Percentiles rank a stretch among this genome's conserved stretches.
Evolutionary conservation across 2,113 vertebrate genomes (phyloP).

Genomic region (Setophaga coronata): DNA sequence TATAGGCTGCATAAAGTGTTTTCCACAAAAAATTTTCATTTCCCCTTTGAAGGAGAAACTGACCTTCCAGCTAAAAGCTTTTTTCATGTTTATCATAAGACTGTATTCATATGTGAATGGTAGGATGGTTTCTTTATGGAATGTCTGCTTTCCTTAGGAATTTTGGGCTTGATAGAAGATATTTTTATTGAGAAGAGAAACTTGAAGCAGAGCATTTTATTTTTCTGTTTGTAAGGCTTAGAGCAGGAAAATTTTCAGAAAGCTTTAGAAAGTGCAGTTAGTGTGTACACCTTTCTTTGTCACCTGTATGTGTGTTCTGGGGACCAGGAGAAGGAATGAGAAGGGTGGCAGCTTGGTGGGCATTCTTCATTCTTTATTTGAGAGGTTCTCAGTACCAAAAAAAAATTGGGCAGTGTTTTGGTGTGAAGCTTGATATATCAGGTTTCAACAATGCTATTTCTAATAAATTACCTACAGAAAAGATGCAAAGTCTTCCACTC

Average conservation of each 20-base stretch:
- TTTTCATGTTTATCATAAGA: not conserved
- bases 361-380: not conserved
- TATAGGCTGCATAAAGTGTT: not conserved
- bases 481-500: not conserved
- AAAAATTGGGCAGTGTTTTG: not conserved
- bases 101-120: not conserved
- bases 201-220: not conserved
- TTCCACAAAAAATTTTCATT: not conserved
- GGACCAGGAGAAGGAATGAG: not conserved
- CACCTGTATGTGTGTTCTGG: not conserved
- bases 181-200: not conserved
- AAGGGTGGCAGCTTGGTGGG: not conserved
- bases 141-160: not conserved
- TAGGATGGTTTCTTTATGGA: not conserved
- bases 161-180: not conserved
- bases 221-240: not conserved
- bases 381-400: not conserved
- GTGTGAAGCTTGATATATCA: not conserved
- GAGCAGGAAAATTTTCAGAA: not conserved
- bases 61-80: not conserved
- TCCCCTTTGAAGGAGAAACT: not conserved
- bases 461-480: not conserved
- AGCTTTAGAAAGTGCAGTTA: not conserved
- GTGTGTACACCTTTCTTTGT: not conserved
- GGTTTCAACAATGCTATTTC: not conserved